phyloP scores from a whole-genome alignment of 1,140 invertebrate species.

The Parasteatoda tepidariorum region DNA sequence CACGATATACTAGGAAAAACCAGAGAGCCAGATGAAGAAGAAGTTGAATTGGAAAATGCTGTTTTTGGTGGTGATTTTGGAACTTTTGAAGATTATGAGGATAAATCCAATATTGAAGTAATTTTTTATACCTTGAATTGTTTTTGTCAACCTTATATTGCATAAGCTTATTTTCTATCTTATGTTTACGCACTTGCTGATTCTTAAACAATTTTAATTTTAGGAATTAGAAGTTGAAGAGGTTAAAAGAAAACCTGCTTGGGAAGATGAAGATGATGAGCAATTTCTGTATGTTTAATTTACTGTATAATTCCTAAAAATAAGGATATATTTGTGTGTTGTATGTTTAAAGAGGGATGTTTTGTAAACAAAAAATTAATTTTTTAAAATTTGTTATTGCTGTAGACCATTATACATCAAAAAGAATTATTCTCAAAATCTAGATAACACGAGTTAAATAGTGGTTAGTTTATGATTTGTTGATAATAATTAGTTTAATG shows the following conservation, averaged over 20 bases:
- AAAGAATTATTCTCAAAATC: too few species aligned
- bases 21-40: constrained; percentile 31
- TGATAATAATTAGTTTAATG: too few species aligned
- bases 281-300: neutral
- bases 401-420: neutral
- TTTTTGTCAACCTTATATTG: too few species aligned
- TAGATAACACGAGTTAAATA: too few species aligned
- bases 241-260: neutral
- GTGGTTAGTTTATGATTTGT: too few species aligned
- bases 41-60: constrained; percentile 14
- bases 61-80: constrained; percentile 26
- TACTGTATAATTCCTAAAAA: too few species aligned
- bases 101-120: neutral
- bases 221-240: neutral
- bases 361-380: neutral
- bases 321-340: too few species aligned
- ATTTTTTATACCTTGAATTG: too few species aligned
- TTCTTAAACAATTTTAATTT: too few species aligned
- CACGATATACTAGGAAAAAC: neutral
- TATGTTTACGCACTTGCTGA: too few species aligned
- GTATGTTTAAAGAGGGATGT: too few species aligned
- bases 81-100: neutral
- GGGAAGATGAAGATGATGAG: neutral
- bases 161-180: too few species aligned
- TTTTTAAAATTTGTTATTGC: neutral